A percentile compares a stretch with the other conserved stretches of the same genome.
phyloP scores from a whole-genome alignment of 2,797 vertebrate species.

The Orestias chungarensis region DNA sequence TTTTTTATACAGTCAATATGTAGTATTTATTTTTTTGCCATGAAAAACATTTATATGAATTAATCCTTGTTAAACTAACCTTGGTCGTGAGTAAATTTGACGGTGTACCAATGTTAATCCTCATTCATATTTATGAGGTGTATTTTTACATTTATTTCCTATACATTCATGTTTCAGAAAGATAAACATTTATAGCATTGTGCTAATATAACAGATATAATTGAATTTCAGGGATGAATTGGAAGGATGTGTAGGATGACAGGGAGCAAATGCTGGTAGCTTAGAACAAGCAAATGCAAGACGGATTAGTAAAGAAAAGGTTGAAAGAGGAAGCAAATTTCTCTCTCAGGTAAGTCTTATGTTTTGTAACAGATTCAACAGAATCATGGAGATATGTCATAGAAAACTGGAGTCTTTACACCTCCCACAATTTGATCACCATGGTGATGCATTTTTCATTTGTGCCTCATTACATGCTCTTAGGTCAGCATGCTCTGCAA shows the following conservation, averaged over 20 bases:
- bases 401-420: constrained; percentile 37
- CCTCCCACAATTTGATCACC: constrained; percentile 39
- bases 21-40: constrained; percentile 34
- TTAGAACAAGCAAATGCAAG: constrained; percentile 51
- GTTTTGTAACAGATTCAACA: constrained; percentile 48
- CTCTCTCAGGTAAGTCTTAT: constrained; percentile 56
- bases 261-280: constrained; percentile 33
- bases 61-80: constrained; percentile 42
- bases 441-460: constrained; percentile 43
- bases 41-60: constrained; percentile 40
- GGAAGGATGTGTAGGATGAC: constrained; percentile 43
- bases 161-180: constrained; percentile 53
- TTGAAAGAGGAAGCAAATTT: constrained; percentile 60
- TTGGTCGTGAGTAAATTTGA: constrained; percentile 46
- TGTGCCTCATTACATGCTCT: constrained; percentile 51
- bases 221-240: constrained; percentile 55
- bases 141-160: constrained; percentile 57
- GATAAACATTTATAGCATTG: constrained; percentile 60
- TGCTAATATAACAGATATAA: constrained; percentile 60
- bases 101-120: constrained; percentile 60
- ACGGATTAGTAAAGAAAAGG: constrained; percentile 63
- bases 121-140: constrained; percentile 62
- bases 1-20: constrained; percentile 41
- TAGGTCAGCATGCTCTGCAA: constrained; percentile 57
- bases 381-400: constrained; percentile 40